These are phyloP conservation scores for Blastobasis adustella DNA, from an alignment of 2,888 invertebrate genomes.

Conservation along the genomic window DNA sequence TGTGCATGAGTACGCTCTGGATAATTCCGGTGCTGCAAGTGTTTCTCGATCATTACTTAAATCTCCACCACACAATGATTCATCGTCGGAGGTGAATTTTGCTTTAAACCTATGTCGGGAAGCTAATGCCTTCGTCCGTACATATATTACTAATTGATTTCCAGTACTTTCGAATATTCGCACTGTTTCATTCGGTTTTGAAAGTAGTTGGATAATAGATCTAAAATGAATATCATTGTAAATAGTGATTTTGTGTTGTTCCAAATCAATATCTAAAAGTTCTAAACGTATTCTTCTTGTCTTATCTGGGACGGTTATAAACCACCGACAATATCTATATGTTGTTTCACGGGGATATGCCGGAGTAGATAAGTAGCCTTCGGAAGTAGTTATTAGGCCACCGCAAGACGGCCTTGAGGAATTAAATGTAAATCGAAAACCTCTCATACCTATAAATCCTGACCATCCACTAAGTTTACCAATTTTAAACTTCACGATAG, in stretches of 20 bases:
- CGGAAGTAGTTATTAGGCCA: slow-evolving; percentile 72
- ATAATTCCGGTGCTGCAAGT: too few species aligned
- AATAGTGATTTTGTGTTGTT: slow-evolving; percentile 44
- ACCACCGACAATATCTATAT: slow-evolving; percentile 50
- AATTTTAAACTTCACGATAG: slow-evolving; percentile 41
- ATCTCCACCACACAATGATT: slow-evolving; percentile 52
- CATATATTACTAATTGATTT: slow-evolving; percentile 77
- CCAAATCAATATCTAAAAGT: slow-evolving; percentile 67
- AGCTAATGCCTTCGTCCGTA: slow-evolving; percentile 63
- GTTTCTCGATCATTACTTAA: slow-evolving; percentile 57
- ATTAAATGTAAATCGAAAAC: too few species aligned
- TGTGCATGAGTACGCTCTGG: too few species aligned
- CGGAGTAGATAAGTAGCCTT: slow-evolving; percentile 81
- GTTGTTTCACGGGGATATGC: slow-evolving; percentile 77
- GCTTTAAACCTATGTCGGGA: slow-evolving; percentile 81
- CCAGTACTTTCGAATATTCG: slow-evolving; percentile 78
- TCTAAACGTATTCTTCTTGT: slow-evolving; percentile 57
- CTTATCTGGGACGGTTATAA: slow-evolving; percentile 43
- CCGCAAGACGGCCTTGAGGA: slow-evolving; percentile 78
- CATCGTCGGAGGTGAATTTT: slow-evolving; percentile 77
- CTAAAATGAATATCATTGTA: slow-evolving; percentile 71
- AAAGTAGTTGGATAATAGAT: slow-evolving; percentile 46
- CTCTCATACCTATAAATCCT: slow-evolving; percentile 43
- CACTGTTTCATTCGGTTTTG: too few species aligned
- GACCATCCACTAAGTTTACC: slow-evolving; percentile 43